Conservation (phyloP, 2,888 invertebrate species). For the Atethmia centrago region DNA sequence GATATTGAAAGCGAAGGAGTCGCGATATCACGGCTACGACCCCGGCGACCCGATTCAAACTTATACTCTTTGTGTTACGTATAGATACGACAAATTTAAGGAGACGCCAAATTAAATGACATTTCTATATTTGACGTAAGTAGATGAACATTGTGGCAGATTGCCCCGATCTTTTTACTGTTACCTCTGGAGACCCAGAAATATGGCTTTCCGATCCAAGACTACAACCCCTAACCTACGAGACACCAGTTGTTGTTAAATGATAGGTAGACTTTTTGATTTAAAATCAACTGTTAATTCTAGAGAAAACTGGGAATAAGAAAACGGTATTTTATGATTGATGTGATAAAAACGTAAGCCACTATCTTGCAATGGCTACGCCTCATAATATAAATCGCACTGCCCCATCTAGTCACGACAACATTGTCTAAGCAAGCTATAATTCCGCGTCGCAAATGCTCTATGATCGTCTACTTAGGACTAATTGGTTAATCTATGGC, state of each 20-base stretch:
- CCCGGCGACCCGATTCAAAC: constrained; percentile 4
- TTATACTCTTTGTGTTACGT: constrained; percentile 6
- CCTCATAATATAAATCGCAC: background rate
- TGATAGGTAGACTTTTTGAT: background rate
- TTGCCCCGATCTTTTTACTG: background rate
- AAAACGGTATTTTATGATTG: too few relatives aligned
- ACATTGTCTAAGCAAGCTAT: background rate
- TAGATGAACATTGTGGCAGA: background rate
- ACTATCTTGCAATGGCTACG: too few relatives aligned
- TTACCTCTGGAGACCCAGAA: background rate
- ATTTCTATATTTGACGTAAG: background rate
- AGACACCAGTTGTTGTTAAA: background rate
- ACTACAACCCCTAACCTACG: background rate
- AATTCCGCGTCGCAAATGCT: background rate
- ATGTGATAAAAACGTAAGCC: background rate
- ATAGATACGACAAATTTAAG: background rate
- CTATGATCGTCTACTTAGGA: background rate
- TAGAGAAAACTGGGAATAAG: background rate
- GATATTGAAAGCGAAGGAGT: constrained; percentile 42
- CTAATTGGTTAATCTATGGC: background rate
- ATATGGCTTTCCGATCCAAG: background rate
- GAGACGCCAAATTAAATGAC: constrained; percentile 4
- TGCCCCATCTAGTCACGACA: background rate
- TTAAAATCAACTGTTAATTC: background rate
- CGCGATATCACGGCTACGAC: constrained; percentile 41